Evolutionary conservation across 2,797 vertebrate genomes (phyloP).

Genomic region (Rhodeus uyekii): DNA sequence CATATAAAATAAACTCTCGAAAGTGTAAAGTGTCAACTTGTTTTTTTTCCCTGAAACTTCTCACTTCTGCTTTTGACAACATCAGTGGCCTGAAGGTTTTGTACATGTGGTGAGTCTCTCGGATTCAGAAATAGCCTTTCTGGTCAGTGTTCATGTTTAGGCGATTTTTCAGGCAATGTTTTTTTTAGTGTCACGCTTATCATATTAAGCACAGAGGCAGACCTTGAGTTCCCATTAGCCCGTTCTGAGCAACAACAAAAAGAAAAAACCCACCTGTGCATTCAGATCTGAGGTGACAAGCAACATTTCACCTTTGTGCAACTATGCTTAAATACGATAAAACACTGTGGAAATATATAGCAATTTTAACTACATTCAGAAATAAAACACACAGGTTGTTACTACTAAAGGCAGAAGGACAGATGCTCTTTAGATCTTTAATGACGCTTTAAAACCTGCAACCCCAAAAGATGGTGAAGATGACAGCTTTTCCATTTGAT

Average conservation of each 20-base stretch:
- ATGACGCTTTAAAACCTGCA: not conserved
- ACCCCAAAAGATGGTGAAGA: not conserved
- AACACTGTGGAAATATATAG: not conserved
- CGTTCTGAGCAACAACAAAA: constrained; percentile 14
- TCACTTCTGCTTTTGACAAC: constrained; percentile 84
- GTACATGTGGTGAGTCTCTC: constrained; percentile 76
- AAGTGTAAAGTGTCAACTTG: constrained; percentile 61
- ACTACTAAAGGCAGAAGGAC: not conserved
- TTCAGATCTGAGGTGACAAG: not conserved
- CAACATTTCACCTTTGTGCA: not conserved
- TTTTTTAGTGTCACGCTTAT: constrained; percentile 73
- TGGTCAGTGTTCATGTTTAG: constrained; percentile 74
- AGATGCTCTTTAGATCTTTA: not conserved
- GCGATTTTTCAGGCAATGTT: constrained; percentile 72
- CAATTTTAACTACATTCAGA: not conserved
- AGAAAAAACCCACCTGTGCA: constrained; percentile 27
- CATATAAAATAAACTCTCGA: constrained; percentile 65
- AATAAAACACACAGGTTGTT: not conserved
- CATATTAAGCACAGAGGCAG: constrained; percentile 68
- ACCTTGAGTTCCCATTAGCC: constrained; percentile 40
- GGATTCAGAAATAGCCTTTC: constrained; percentile 77
- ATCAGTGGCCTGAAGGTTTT: constrained; percentile 72
- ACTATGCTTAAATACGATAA: not conserved
- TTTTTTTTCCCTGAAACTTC: constrained; percentile 81
- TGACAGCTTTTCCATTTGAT: not conserved